Conservation (phyloP, 2,797 vertebrate genomes). For the Myotis planiceps region DNA sequence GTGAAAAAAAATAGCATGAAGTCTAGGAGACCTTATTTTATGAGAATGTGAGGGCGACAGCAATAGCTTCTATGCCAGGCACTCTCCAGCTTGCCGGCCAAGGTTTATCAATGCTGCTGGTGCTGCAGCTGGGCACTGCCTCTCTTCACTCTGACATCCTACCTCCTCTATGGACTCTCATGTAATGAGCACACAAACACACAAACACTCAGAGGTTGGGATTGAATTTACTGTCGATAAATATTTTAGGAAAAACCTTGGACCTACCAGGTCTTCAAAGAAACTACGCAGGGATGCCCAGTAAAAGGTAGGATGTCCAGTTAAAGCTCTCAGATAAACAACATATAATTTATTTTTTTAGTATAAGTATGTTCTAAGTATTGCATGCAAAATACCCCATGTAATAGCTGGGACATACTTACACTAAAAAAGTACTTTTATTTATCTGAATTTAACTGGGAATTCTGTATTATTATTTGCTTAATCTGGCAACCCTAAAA, state of each 20-base stretch:
- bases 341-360: not conserved
- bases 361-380: not conserved
- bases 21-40: no score
- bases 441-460: slow-evolving; percentile 7
- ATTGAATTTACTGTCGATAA: not conserved
- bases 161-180: not conserved
- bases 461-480: not conserved
- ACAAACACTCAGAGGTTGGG: not conserved
- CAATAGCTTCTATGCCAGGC: not conserved
- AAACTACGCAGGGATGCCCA: not conserved
- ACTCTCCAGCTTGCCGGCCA: not conserved
- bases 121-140: not conserved
- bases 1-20: not conserved
- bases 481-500: not conserved
- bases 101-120: not conserved
- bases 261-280: not conserved
- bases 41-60: not conserved
- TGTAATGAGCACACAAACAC: not conserved
- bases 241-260: not conserved
- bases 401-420: not conserved
- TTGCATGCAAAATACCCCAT: not conserved
- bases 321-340: not conserved
- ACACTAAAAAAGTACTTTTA: not conserved
- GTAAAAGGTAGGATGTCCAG: not conserved
- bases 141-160: not conserved